Conservation (phyloP, 2,797 vertebrate genomes). For the Gephyroberyx darwinii region DNA sequence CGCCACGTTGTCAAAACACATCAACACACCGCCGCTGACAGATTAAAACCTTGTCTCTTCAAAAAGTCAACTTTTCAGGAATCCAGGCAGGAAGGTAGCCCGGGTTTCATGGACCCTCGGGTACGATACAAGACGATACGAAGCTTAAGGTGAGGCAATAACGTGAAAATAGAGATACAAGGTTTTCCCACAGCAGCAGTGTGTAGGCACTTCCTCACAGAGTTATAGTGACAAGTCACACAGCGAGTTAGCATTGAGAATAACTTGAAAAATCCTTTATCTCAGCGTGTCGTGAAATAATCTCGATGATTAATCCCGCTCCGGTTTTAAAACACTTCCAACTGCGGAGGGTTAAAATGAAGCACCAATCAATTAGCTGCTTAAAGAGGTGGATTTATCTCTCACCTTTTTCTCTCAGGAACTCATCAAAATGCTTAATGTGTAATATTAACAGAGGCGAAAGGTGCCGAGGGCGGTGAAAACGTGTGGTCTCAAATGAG, state of each 20-base stretch:
- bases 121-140: constrained; percentile 13
- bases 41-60: constrained; percentile 31
- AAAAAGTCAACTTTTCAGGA: not conserved
- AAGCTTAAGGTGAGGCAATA: not conserved
- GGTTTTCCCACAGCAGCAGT: constrained; percentile 13
- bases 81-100: too few species aligned
- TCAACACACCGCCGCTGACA: constrained; percentile 57
- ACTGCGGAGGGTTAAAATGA: constrained; percentile 34
- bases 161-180: constrained; percentile 39
- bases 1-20: constrained; percentile 65
- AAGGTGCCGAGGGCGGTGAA: not conserved
- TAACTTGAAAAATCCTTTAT: not conserved
- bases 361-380: constrained; percentile 58
- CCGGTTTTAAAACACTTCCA: constrained; percentile 1
- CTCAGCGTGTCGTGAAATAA: not conserved
- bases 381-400: constrained; percentile 45
- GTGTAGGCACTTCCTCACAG: not conserved
- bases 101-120: constrained; percentile 29
- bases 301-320: not conserved
- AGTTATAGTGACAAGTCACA: not conserved
- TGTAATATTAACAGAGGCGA: not conserved
- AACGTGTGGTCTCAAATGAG: not conserved
- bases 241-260: too few species aligned
- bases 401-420: constrained; percentile 25
- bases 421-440: constrained; percentile 5